These are phyloP conservation scores for Nesidiocoris tenuis DNA, from an alignment of 2,888 invertebrate species.

Conservation along the genomic window DNA sequence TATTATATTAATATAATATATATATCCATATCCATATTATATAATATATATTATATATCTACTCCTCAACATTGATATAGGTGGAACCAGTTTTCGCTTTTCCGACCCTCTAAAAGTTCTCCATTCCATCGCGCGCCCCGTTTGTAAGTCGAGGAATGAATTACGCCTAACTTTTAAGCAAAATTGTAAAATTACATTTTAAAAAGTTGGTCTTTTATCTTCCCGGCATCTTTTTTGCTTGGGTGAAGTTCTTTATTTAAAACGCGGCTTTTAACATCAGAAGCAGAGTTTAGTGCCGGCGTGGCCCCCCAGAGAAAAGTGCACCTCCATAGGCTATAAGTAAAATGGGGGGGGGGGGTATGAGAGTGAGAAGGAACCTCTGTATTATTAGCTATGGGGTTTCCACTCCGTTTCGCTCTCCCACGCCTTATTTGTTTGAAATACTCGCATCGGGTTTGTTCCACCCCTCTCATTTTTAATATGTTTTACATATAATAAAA, in stretches of 20 bases:
- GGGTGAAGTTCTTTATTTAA: neutral
- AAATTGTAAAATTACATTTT: neutral
- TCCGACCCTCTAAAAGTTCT: neutral
- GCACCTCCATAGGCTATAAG: neutral
- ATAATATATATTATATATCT: too few species aligned
- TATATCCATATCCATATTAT: too few species aligned
- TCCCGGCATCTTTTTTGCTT: neutral
- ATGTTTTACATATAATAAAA: neutral
- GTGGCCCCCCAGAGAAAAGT: neutral
- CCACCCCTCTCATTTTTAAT: neutral
- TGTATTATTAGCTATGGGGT: conserved; percentile 19
- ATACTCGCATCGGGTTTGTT: neutral
- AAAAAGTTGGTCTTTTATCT: neutral
- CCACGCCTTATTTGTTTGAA: conserved; percentile 7
- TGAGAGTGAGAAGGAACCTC: neutral
- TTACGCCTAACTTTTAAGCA: neutral
- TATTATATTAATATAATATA: too few species aligned
- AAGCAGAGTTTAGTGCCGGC: neutral
- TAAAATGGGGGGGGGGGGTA: neutral
- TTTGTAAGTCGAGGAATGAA: neutral
- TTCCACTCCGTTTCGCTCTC: conserved; percentile 19
- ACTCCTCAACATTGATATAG: too few species aligned
- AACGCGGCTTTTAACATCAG: neutral
- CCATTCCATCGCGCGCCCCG: neutral
- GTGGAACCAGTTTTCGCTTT: too few species aligned